These are phyloP conservation scores for Vultur gryphus DNA, from an alignment of 2,797 vertebrate species.

Conservation along the genomic window DNA sequence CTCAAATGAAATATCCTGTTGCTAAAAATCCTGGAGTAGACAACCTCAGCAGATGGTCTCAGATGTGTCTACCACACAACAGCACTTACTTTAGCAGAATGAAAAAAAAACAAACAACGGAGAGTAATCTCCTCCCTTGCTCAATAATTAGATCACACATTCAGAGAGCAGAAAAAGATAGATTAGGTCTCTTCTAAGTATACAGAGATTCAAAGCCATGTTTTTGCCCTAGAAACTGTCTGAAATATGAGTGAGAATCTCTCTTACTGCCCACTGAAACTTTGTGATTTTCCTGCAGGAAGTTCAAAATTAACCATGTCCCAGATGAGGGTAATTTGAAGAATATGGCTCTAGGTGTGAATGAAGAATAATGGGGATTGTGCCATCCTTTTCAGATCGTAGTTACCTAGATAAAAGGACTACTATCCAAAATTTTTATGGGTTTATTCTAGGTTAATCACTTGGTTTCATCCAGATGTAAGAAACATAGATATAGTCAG, in stretches of 20 bases:
- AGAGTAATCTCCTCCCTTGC: background rate
- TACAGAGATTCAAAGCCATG: background rate
- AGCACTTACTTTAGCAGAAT: background rate
- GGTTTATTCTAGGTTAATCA: background rate
- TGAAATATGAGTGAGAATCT: background rate
- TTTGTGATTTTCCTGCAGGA: background rate
- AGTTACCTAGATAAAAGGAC: background rate
- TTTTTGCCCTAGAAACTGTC: background rate
- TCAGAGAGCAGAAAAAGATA: background rate
- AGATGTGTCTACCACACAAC: background rate
- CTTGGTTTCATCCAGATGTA: background rate
- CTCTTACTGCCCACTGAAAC: background rate
- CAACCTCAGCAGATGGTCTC: background rate
- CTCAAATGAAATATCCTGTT: background rate
- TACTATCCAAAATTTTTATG: background rate
- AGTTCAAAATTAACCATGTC: background rate
- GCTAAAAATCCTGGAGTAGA: background rate
- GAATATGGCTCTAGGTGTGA: background rate
- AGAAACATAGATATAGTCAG: background rate
- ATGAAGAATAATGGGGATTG: background rate
- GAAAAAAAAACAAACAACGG: background rate
- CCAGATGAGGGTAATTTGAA: background rate
- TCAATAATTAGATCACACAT: background rate
- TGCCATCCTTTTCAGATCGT: background rate
- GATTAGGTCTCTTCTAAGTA: background rate